Evolutionary conservation across 2,888 invertebrate species (phyloP).

Genomic region (Pyrochroa serraticornis): DNA sequence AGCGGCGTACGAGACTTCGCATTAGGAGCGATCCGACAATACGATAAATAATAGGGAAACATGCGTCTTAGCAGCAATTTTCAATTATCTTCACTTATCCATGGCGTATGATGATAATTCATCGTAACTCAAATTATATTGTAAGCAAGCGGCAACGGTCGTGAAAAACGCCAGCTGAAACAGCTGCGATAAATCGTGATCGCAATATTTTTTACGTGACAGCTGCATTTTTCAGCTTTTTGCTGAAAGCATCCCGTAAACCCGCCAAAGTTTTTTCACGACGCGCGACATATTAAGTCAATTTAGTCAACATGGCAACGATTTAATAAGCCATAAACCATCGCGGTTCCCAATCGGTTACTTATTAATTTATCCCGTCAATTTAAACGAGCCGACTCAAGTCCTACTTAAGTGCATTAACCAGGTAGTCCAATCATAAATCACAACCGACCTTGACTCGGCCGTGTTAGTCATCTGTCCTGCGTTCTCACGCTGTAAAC

Average conservation of each 20-base stretch:
- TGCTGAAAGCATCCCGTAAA: constrained; percentile 4
- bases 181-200: background rate
- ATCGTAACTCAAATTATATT: constrained; percentile 34
- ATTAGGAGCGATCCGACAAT: constrained; percentile 11
- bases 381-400: constrained; percentile 21
- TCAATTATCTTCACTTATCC: constrained; percentile 33
- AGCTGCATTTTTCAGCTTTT: constrained; percentile 16
- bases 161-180: background rate
- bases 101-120: constrained; percentile 24
- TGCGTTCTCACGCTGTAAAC: constrained; percentile 27
- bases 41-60: constrained; percentile 31
- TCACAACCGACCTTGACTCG: constrained; percentile 45
- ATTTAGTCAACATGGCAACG: constrained; percentile 38
- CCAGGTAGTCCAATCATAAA: constrained; percentile 37
- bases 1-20: background rate
- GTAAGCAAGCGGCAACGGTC: background rate
- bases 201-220: constrained; percentile 9
- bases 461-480: constrained; percentile 43
- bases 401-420: constrained; percentile 34
- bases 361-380: constrained; percentile 33
- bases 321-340: constrained; percentile 40
- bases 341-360: constrained; percentile 12
- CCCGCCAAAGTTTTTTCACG: constrained; percentile 4
- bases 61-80: constrained; percentile 32
- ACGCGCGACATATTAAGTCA: constrained; percentile 40